Evolutionary conservation across 1,140 invertebrate species (phyloP).

Genomic region (Drosophila pseudoobscura): DNA sequence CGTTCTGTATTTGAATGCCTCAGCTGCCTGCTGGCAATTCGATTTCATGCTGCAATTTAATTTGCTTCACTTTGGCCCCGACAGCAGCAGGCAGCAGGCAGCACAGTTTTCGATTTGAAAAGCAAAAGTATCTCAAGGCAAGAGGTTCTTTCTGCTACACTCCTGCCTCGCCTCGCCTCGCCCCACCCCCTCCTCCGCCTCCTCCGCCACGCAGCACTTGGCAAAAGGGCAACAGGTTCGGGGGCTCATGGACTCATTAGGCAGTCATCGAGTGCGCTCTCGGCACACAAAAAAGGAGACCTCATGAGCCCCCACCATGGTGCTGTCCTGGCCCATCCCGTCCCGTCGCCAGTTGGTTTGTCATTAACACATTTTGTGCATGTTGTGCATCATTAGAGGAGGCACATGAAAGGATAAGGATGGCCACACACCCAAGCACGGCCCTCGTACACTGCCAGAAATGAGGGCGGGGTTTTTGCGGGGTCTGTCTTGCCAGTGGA

Average conservation of each 20-base stretch:
- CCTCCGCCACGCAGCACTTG: not conserved
- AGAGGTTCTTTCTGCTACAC: not conserved
- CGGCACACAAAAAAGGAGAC: not conserved
- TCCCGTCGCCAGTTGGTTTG: constrained; percentile 36
- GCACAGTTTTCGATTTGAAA: constrained; percentile 43
- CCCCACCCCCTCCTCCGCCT: not conserved
- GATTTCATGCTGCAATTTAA: constrained; percentile 66
- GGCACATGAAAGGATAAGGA: not conserved
- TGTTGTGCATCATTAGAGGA: constrained; percentile 70
- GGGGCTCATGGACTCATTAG: constrained; percentile 37
- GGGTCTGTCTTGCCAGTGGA: too few relatives aligned
- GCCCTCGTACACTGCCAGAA: too few relatives aligned
- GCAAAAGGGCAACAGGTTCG: constrained; percentile 50
- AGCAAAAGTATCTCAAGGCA: constrained; percentile 43
- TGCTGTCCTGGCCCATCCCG: too few relatives aligned
- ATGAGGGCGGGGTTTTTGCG: too few relatives aligned
- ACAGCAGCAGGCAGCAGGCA: constrained; percentile 1
- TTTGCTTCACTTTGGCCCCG: constrained; percentile 42
- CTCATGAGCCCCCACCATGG: not conserved
- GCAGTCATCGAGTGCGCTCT: constrained; percentile 20
- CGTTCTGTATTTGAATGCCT: constrained; percentile 39
- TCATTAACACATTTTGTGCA: constrained; percentile 74
- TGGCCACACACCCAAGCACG: not conserved
- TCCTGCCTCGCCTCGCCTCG: too few relatives aligned
- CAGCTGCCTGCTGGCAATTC: constrained; percentile 60